Percentiles rank a stretch among this genome's conserved stretches.
These are phyloP conservation scores for Araneus ventricosus DNA, from an alignment of 1,140 invertebrate species.

Conservation along the genomic window DNA sequence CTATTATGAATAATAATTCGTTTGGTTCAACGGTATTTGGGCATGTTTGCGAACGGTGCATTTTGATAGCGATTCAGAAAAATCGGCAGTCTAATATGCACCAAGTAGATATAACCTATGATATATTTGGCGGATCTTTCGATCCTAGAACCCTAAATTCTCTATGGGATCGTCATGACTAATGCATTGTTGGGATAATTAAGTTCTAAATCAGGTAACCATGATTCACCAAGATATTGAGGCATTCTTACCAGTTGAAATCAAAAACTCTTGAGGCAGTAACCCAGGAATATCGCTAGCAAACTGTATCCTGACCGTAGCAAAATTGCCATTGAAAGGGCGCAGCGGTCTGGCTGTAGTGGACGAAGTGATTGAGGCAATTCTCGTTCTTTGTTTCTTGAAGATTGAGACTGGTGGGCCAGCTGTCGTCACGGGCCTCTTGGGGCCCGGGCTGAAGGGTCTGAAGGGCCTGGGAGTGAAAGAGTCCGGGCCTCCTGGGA, in stretches of 20 bases:
- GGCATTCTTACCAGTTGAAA: conserved; percentile 20
- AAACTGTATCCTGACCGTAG: conserved; percentile 50
- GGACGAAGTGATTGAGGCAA: conserved; percentile 47
- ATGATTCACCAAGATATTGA: not conserved
- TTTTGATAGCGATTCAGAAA: too few relatives aligned
- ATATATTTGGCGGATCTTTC: too few relatives aligned
- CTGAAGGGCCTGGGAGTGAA: not conserved
- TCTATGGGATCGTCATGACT: too few relatives aligned
- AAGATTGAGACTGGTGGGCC: conserved; percentile 64
- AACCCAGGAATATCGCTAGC: not conserved
- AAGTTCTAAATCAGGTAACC: too few relatives aligned
- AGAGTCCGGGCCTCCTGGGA: not conserved
- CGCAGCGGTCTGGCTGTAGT: conserved; percentile 20
- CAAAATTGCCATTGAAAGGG: not conserved
- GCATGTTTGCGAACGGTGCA: too few relatives aligned
- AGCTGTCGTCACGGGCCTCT: not conserved
- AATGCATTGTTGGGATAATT: too few relatives aligned
- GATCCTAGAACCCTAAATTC: too few relatives aligned
- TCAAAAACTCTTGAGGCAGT: not conserved
- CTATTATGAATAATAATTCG: too few relatives aligned
- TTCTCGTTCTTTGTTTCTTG: conserved; percentile 27
- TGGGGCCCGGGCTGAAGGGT: not conserved
- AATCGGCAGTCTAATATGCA: too few relatives aligned
- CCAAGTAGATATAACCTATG: too few relatives aligned
- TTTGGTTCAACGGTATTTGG: too few relatives aligned